These are phyloP conservation scores for Meriones psammophilus DNA, from an alignment of 2,797 vertebrate genomes.

Conservation along the genomic window DNA sequence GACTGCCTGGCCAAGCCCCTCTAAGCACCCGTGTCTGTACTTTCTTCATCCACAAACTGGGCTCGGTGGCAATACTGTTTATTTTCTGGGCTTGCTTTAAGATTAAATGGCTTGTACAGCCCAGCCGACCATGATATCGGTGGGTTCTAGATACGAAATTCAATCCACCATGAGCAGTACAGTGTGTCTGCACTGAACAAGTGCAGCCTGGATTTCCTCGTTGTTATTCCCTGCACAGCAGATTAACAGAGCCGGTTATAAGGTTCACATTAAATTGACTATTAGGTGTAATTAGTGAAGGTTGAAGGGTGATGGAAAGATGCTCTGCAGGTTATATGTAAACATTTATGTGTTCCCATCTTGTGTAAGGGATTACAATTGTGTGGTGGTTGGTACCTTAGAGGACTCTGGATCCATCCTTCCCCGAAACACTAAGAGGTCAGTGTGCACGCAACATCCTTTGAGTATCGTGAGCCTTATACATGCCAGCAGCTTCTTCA, in stretches of 20 bases:
- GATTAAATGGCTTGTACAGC: neutral
- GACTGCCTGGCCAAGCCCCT: neutral
- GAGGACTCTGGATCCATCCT: neutral
- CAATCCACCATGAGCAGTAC: neutral
- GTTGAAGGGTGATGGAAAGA: neutral
- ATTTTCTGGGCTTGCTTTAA: neutral
- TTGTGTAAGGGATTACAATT: neutral
- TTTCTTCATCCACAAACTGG: slow-evolving; percentile 8
- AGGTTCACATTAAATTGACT: neutral
- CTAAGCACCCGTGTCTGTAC: neutral
- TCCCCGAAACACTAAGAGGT: neutral
- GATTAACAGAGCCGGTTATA: neutral
- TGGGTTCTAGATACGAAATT: neutral
- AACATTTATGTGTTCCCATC: neutral
- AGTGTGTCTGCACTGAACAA: neutral
- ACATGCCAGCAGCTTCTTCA: neutral
- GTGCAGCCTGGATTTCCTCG: neutral
- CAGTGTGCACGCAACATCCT: neutral
- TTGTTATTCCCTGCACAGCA: neutral
- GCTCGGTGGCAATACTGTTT: neutral
- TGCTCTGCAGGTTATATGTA: neutral
- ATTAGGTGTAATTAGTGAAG: neutral
- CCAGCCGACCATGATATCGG: neutral
- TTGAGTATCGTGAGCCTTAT: neutral
- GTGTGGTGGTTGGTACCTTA: neutral